These are phyloP conservation scores for Acanthopleura granulata DNA, from an alignment of 2,888 invertebrate genomes.

Conservation along the genomic window DNA sequence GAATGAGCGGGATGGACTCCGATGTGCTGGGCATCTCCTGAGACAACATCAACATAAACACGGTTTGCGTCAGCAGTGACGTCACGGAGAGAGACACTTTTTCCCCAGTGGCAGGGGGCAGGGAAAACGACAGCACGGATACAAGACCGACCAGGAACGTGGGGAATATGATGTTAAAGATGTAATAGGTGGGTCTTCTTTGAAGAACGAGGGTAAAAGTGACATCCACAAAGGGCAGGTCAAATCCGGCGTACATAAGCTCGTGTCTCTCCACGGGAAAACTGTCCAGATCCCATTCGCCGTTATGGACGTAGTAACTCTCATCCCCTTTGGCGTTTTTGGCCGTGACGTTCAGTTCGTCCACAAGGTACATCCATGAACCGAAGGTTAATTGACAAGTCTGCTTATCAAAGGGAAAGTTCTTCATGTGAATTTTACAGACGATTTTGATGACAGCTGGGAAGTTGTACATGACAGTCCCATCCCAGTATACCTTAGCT, in stretches of 20 bases:
- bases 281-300: slow-evolving; percentile 15
- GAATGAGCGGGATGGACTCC: slow-evolving; percentile 10
- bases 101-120: slow-evolving; percentile 17
- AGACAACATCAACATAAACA: slow-evolving; percentile 14
- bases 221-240: background rate
- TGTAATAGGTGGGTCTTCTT: slow-evolving; percentile 12
- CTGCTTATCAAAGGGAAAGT: slow-evolving; percentile 19
- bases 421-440: slow-evolving; percentile 16
- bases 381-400: slow-evolving; percentile 11
- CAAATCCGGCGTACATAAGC: background rate
- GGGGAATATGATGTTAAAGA: slow-evolving; percentile 21
- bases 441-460: slow-evolving; percentile 16
- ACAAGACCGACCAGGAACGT: slow-evolving; percentile 6
- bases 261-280: background rate
- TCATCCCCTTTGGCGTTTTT: background rate
- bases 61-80: slow-evolving; percentile 6
- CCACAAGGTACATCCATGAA: slow-evolving; percentile 7
- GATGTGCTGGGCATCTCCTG: slow-evolving; percentile 16
- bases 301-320: slow-evolving; percentile 3
- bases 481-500: slow-evolving; percentile 15
- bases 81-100: slow-evolving; percentile 18
- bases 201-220: background rate
- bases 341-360: background rate
- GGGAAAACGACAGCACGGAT: slow-evolving; percentile 10
- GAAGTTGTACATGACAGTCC: slow-evolving; percentile 14